phyloP scores from a whole-genome alignment of 2,113 vertebrate species.

The Tragulus kanchil region DNA sequence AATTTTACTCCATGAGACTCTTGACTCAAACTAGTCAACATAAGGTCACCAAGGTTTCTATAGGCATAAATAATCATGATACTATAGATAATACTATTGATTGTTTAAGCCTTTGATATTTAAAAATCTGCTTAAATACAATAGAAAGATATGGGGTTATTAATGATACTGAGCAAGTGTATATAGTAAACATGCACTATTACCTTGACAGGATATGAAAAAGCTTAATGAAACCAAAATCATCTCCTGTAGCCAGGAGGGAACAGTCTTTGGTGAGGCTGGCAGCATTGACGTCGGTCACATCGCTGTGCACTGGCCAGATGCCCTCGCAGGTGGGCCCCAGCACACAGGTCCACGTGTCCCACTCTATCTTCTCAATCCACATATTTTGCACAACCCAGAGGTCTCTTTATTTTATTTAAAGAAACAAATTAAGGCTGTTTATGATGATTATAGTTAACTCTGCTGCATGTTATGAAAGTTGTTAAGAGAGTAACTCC shows the following conservation, averaged over 20 bases:
- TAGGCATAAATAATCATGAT: background rate
- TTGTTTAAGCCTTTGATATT: background rate
- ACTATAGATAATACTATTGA: background rate
- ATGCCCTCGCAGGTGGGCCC: constrained; percentile 96
- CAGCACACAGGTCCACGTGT: constrained; percentile 96
- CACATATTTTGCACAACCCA: constrained; percentile 62
- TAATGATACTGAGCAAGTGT: background rate
- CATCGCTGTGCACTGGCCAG: constrained; percentile 94
- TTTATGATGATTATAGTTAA: no score
- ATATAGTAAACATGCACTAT: background rate
- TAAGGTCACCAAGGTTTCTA: background rate
- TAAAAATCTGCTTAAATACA: background rate
- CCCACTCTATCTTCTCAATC: constrained; percentile 98
- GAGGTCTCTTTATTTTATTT: background rate
- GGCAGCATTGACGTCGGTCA: constrained; percentile 93
- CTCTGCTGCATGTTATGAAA: background rate
- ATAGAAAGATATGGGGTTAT: background rate
- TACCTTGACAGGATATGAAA: constrained; percentile 96
- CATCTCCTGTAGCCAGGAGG: constrained; percentile 95
- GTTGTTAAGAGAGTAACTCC: background rate
- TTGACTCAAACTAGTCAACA: background rate
- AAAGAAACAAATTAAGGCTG: background rate
- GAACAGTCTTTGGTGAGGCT: constrained; percentile 94
- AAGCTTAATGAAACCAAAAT: constrained; percentile 98
- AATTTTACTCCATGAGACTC: background rate